These are phyloP conservation scores for Dryoscopus gambensis DNA, from an alignment of 2,113 vertebrate species.

Conservation along the genomic window DNA sequence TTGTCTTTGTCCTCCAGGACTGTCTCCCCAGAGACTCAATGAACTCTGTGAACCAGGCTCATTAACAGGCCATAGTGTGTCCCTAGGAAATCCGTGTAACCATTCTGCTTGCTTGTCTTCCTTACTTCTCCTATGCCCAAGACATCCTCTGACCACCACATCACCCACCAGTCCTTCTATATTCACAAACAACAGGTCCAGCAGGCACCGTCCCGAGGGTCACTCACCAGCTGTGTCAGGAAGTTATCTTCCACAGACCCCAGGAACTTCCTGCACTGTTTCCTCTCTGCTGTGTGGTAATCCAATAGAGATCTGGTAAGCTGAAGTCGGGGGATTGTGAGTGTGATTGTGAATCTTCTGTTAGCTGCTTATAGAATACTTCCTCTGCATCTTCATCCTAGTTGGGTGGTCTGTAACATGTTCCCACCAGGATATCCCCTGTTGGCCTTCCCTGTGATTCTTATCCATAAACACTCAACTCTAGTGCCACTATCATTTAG, in stretches of 20 bases:
- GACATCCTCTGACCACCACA: neutral
- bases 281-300: neutral
- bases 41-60: neutral
- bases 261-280: neutral
- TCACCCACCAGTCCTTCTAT: neutral
- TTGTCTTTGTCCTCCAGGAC: neutral
- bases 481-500: neutral
- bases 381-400: neutral
- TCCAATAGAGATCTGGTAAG: neutral
- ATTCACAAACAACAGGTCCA: neutral
- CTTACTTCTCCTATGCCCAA: neutral
- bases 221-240: neutral
- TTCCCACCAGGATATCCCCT: neutral
- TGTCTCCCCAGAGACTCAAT: neutral
- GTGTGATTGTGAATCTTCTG: neutral
- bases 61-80: neutral
- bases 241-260: neutral
- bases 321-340: neutral
- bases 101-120: neutral
- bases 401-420: neutral
- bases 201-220: neutral
- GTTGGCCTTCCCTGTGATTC: neutral
- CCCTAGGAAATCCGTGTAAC: rapidly evolving
- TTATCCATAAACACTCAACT: neutral
- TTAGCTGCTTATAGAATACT: neutral